Base-by-base conservation (phyloP, 2,113 vertebrate species). In the Malurus melanocephalus region DNA sequence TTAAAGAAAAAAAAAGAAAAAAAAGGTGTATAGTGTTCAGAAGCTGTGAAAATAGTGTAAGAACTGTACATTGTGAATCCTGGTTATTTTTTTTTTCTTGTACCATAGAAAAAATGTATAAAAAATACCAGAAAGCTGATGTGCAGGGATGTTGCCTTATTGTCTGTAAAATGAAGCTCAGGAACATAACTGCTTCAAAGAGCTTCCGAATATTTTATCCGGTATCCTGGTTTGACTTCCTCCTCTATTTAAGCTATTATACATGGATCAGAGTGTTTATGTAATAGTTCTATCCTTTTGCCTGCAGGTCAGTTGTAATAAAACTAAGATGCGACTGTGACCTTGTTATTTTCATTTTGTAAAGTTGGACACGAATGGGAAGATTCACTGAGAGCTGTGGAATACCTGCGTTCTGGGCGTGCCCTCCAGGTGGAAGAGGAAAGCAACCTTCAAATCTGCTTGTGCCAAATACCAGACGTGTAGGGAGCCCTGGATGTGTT, bases 251-350 rank as follows among this genome's bases (percentile, higher is more conserved):
- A 97, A 98, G 95, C 97, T 97, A 96, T 95, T 97, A 85, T 97
- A 91, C 96, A 92, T 97, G 97, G 96, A 97, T 96, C 96, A 91
- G 97, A 97, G 97, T 97, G 97, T 98, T 97, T 97, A 97, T 97
- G 97, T 98, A 97, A 97, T 93, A 97, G 96, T 96, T 97, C 97
- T 97, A 96, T 97, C 96, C 94, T 97, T 95, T 95, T 97, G 97
- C 98, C 97, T 98, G 98, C 98, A 97, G 98, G 97, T 97, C 98
- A 97, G 97, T 97, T 97, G 96, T 98, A 98, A 98, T 97, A 97
- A 97, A 98, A 96, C 95, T 96, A 97, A 97, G 95, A 97, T 97
- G 96, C 94, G 76, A 98, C 94, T 94, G 96, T 97, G 94, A 95
- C 94, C 97, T 97, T 95, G 97, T 97, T 96, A 96, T 94, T 95